Evolutionary conservation across 1,140 invertebrate genomes (phyloP), one percentile per base, ranked within the genome.

Genomic region (Monomorium pharaonis): DNA sequence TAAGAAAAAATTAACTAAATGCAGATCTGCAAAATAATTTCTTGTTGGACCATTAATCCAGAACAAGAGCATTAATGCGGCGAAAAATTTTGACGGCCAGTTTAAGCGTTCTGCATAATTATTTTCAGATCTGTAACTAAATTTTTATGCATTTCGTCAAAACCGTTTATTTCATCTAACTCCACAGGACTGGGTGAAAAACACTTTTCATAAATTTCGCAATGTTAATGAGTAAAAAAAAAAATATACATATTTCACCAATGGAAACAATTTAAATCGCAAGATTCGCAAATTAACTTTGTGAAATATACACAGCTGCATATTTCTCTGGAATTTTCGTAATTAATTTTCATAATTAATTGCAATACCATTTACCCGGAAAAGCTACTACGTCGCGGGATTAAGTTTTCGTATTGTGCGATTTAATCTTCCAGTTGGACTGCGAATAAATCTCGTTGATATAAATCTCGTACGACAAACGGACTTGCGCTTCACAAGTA

Each of bases 351-450:
- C 12, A 51, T 33, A 51, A 54, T 56, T 16, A 74, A 33, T 33
- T 72, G 24, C 47, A 16, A 33, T 16, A 74, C 18, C 9, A 33
- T 6, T 47, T n/a, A 21, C 44, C 14, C 3, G 14, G 24, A 18
- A 58, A 42, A 27, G 58, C 33, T 27, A 9, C 3, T 14, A 56
- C 14, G 7, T 77, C 16, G 10, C n/a, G 21, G 6, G 27, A 77
- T 76, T 77, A 63, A 44, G 42, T 63, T 63, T 49, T 77, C 42
- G 9, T 21, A n/a, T 30, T 27, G 58, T 49, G 16, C 42, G 24
- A 62, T n/a, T 75, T 75, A 75, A 58, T 75, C 21, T 58, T 58
- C n/a, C 30, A 9, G n/a, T 24, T 37, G n/a, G n/a, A 42, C 4
- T 42, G 33, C n/a, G 3, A 47, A 75, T 42, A 75, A 75, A 37